Evolutionary conservation across 1,140 invertebrate species (phyloP), one percentile per base, ranked within the genome.

Genomic region (Drosophila tsacasi): DNA sequence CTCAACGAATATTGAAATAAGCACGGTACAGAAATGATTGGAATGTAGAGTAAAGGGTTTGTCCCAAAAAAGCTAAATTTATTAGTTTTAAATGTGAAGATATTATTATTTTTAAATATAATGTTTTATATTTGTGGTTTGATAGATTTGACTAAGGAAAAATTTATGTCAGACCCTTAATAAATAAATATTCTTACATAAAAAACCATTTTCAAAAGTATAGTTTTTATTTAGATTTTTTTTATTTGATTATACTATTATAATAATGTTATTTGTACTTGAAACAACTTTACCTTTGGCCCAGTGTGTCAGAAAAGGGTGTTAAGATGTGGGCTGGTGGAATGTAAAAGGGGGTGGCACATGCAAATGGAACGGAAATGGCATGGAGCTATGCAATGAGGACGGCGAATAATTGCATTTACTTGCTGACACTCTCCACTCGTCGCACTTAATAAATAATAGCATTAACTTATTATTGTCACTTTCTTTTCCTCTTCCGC

Each of bases 391-490:
- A 39, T 30, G 67, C 44, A 47, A 73, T 61, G 63, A 8, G 40
- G 37, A 61, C 30, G 65, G 39, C 44, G 73, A 69, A 65, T 87
- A 87, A 87, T 87, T 84, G 77, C 81, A 81, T 90, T 89, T 83
- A 8, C 81, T 65, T 81, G 72, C 62, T 64, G 71, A 46, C 64
- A 62, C 49, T 39, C 49, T 46, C 68, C 54, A 74, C 71, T 61
- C 46, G 68, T 65, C 59, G 58, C 44, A 71, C 81, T 89, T 62
- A 72, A 89, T 76, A 67, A 67, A 74, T 87, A 89, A 89, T 87
- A 81, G 77, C 69, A 89, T 90, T 90, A 84, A 81, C 77, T 90
- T 87, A 89, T 87, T 75, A 89, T 89, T 79, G 76, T 72, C 69
- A 62, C 54, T 83, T 49, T 57, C 61, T 58, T 61, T 54, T 9